Base-by-base conservation (phyloP, 2,888 invertebrate species). In the Habroteleia sp. region DNA sequence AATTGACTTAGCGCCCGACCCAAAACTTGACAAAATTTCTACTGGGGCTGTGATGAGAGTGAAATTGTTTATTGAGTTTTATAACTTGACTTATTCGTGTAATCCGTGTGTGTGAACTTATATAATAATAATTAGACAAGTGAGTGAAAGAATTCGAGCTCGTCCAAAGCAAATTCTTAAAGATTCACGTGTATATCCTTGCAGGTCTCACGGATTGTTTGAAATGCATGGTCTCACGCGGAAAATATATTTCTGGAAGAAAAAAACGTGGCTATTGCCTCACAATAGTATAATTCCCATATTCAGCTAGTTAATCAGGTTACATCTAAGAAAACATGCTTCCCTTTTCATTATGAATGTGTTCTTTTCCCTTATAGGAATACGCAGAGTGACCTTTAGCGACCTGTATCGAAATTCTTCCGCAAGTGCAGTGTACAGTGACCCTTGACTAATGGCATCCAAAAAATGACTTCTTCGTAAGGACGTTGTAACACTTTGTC, bases 201-300 rank as follows among this genome's bases (percentile, higher is more conserved):
- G 35, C 27, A 8, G 10, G 13, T 66, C 54, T 20, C 65, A 66
- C 48, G 44, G 35, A 66, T 54, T 66, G 54, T 52, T 35, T 10
- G 20, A 37, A n/a, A 8, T n/a, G 27, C 13, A 2, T 35, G 29
- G 11, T 39, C 60, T 52, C 25, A 25, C 50, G 29, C 29, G 42
- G 46, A 20, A 25, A 50, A 50, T n/a, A 25, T 5, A 29, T 16
- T 50, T 11, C n/a, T 8, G 8, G 50, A 20, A 27, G 25, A 29
- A 63, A 41, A n/a, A n/a, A n/a, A n/a, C n/a, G n/a, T n/a, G n/a
- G n/a, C n/a, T n/a, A n/a, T n/a, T n/a, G n/a, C n/a, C n/a, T n/a
- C n/a, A n/a, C n/a, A n/a, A n/a, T n/a, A n/a, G n/a, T n/a, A n/a
- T n/a, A n/a, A n/a, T 69, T 69, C 44, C 58, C 60, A 44, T 69